Evolutionary conservation across 1,140 invertebrate species (phyloP).

Genomic region (Lordiphosa collinella): DNA sequence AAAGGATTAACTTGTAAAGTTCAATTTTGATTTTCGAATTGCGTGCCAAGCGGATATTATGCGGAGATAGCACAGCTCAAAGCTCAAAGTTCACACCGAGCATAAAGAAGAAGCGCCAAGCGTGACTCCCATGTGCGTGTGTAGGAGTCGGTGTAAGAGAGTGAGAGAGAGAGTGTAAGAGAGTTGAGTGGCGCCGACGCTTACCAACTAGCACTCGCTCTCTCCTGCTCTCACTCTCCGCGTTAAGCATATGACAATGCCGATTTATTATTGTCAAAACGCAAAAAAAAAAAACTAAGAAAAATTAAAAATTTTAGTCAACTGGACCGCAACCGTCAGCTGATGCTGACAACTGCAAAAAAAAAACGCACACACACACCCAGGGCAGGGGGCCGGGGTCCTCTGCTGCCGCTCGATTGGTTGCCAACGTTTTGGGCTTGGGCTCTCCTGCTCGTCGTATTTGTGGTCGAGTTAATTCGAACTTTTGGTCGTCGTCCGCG

Average conservation of each 20-base stretch:
- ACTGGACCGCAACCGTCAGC: too few species aligned
- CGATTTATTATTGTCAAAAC: slow-evolving; percentile 61
- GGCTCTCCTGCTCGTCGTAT: slow-evolving; percentile 37
- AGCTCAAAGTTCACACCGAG: slow-evolving; percentile 11
- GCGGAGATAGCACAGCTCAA: slow-evolving; percentile 9
- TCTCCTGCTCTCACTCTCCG: slow-evolving; percentile 9
- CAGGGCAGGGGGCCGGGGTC: neutral
- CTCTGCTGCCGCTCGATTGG: slow-evolving; percentile 3
- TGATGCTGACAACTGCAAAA: neutral
- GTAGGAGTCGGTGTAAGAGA: slow-evolving; percentile 13
- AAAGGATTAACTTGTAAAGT: slow-evolving; percentile 76
- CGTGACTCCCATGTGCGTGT: slow-evolving; percentile 19
- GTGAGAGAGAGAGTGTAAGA: neutral
- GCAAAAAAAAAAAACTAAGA: slow-evolving; percentile 34
- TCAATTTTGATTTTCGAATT: slow-evolving; percentile 74
- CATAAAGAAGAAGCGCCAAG: neutral
- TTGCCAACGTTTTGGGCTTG: neutral
- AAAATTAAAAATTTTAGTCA: slow-evolving; percentile 21
- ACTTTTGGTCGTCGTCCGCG: slow-evolving; percentile 37
- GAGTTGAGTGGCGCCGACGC: slow-evolving; percentile 5
- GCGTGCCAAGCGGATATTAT: slow-evolving; percentile 62
- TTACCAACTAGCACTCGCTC: neutral
- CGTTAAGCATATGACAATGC: slow-evolving; percentile 33
- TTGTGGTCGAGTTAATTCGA: slow-evolving; percentile 69
- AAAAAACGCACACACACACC: neutral